Conservation (phyloP, 2,797 vertebrate species). For the Mormyrops boulengeri region DNA sequence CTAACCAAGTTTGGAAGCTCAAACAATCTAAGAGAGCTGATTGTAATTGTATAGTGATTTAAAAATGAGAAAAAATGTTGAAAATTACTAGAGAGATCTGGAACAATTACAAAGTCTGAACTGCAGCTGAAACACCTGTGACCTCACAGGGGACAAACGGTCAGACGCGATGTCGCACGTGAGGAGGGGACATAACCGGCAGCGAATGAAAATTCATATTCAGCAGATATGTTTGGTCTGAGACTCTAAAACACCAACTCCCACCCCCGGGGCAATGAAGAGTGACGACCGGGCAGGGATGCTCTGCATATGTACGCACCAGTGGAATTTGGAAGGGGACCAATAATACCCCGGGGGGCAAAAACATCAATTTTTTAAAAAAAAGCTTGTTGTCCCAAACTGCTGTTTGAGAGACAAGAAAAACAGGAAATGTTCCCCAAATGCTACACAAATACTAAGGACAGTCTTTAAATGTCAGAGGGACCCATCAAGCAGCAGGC, state of each 20-base stretch:
- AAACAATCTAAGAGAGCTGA: not conserved
- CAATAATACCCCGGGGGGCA: slow-evolving; percentile 32
- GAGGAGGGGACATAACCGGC: not conserved
- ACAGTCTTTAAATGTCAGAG: not conserved
- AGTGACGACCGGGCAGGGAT: slow-evolving; percentile 32
- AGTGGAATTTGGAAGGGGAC: slow-evolving; percentile 31
- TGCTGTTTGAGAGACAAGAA: slow-evolving; percentile 33
- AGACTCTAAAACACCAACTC: not conserved
- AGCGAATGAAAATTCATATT: not conserved
- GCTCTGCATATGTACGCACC: slow-evolving; percentile 25
- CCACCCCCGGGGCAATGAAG: slow-evolving; percentile 38
- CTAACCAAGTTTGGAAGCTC: not conserved
- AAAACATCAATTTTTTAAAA: slow-evolving; percentile 30
- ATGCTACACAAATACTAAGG: not conserved
- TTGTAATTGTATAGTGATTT: not conserved
- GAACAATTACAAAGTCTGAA: not conserved
- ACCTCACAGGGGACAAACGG: not conserved
- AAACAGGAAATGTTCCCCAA: slow-evolving; percentile 17
- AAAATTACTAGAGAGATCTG: not conserved
- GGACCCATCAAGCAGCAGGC: not conserved
- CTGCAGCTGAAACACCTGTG: not conserved
- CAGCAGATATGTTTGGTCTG: not conserved
- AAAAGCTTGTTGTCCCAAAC: slow-evolving; percentile 25
- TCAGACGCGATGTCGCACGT: not conserved
- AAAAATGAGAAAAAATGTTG: not conserved